phyloP scores from a whole-genome alignment of 2,888 invertebrate genomes.

The Gortyna flavago region DNA sequence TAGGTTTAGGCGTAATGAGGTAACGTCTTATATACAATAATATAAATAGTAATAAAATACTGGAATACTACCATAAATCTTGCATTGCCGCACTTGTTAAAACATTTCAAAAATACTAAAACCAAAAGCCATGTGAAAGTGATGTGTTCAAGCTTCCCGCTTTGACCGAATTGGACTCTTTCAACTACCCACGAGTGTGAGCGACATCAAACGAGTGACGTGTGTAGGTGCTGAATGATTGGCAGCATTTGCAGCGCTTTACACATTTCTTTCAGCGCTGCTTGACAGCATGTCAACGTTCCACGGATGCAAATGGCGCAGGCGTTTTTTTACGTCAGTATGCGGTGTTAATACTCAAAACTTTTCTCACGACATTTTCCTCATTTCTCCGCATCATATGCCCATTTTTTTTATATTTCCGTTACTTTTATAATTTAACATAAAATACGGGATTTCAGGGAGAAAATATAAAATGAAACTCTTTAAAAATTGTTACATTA shows the following conservation, averaged over 20 bases:
- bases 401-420: too few species aligned
- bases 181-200: conserved; percentile 19
- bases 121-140: background rate
- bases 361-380: background rate
- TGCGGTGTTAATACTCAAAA: background rate
- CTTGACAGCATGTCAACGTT: conserved; percentile 38
- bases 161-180: conserved; percentile 21
- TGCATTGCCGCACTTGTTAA: background rate
- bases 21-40: background rate
- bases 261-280: conserved; percentile 53
- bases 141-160: conserved; percentile 1
- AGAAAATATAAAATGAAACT: background rate
- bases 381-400: background rate
- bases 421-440: too few species aligned
- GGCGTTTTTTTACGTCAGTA: conserved; percentile 11
- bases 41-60: background rate
- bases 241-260: conserved; percentile 48
- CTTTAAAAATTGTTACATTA: background rate
- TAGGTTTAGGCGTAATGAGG: background rate
- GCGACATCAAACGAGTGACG: conserved; percentile 46
- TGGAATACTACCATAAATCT: background rate
- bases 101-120: background rate
- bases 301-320: conserved; percentile 18
- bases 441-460: too few species aligned
- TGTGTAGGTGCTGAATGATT: conserved; percentile 42